Conservation (phyloP, 2,888 invertebrate genomes). For the Apoda limacodes region DNA sequence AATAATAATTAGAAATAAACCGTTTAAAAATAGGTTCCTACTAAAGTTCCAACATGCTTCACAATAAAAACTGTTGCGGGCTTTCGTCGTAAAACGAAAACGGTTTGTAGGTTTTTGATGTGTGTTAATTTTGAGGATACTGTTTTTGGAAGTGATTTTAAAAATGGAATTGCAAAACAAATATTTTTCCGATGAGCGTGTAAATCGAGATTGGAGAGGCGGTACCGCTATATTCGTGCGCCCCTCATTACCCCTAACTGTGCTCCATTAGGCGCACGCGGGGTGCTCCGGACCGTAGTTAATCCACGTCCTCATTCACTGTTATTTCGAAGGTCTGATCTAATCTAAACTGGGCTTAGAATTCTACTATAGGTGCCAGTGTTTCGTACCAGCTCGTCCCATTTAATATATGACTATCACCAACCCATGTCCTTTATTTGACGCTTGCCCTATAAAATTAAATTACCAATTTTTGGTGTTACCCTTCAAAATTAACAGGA, state of each 20-base stretch:
- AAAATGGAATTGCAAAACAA: too few species aligned
- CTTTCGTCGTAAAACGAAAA: too few species aligned
- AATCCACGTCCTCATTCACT: conserved; percentile 71
- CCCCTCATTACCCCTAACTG: conserved; percentile 64
- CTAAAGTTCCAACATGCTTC: too few species aligned
- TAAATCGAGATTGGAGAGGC: conserved; percentile 28
- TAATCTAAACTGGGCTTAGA: conserved; percentile 69
- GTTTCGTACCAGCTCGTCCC: conserved; percentile 64
- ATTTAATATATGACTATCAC: conserved; percentile 63
- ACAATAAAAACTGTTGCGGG: too few species aligned
- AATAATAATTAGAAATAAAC: too few species aligned
- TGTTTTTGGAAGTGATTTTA: too few species aligned
- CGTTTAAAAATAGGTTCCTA: too few species aligned
- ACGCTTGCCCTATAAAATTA: conserved; percentile 54
- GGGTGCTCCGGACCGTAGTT: conserved; percentile 68
- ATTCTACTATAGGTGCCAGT: conserved; percentile 64
- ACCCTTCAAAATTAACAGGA: too few species aligned
- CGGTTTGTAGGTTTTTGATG: too few species aligned
- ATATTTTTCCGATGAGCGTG: conserved; percentile 29
- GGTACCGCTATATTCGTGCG: conserved; percentile 12
- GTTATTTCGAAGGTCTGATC: conserved; percentile 70
- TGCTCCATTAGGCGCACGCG: conserved; percentile 65
- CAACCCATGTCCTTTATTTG: conserved; percentile 43
- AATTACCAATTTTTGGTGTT: too few species aligned
- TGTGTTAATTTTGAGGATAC: too few species aligned